Conservation (phyloP, 2,113 vertebrate genomes). For the Tragelaphus buxtoni region DNA sequence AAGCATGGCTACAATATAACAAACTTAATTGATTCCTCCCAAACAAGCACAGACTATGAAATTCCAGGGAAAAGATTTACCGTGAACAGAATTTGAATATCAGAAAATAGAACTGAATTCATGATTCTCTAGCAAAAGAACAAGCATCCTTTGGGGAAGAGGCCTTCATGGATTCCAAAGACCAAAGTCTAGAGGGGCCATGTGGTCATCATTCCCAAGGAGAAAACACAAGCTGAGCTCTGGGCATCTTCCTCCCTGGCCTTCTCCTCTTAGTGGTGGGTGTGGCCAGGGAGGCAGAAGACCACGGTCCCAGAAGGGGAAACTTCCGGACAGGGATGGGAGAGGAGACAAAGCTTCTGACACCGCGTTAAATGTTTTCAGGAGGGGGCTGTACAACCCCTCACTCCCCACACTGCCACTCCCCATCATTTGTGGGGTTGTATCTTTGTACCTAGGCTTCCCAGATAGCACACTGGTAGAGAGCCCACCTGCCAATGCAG, state of each 20-base stretch:
- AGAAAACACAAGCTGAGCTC: not conserved
- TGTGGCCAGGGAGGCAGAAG: not conserved
- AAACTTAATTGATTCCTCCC: slow-evolving; percentile 18
- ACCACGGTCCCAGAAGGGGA: not conserved
- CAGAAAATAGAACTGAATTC: not conserved
- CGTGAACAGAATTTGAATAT: not conserved
- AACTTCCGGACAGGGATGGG: not conserved
- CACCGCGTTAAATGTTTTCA: accelerated
- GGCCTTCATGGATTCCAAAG: accelerated
- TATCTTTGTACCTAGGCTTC: not conserved
- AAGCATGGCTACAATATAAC: not conserved
- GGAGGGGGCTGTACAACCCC: accelerated
- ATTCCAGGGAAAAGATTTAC: not conserved
- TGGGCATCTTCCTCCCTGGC: accelerated
- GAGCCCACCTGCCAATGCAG: not conserved
- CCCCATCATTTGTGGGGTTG: accelerated
- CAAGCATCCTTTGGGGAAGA: not conserved
- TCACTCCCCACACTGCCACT: accelerated
- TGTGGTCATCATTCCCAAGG: accelerated
- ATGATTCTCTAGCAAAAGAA: not conserved
- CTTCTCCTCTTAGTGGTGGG: not conserved
- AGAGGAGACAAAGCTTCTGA: not conserved
- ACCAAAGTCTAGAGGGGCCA: accelerated
- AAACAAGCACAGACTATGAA: not conserved
- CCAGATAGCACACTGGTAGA: not conserved